Evolutionary conservation across 1,140 invertebrate genomes (phyloP), one percentile per base, ranked within the genome.

Genomic region (Archivesica marissinica): DNA sequence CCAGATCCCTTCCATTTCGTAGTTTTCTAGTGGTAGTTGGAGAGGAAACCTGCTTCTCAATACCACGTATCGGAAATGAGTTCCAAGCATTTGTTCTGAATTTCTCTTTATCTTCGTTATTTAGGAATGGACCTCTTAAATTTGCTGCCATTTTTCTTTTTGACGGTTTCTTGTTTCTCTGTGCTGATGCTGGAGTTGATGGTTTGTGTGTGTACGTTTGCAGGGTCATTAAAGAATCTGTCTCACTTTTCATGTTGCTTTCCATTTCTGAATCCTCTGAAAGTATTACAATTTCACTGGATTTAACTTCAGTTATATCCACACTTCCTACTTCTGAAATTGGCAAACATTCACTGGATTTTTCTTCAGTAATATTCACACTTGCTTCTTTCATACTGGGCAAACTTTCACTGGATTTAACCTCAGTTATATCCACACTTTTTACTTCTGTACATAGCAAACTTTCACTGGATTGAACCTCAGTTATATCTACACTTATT

Each of bases 81-180:
- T 30, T 68, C 78, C 78, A 81, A 33, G 66, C 44, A 35, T 3
- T 28, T 52, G 61, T 39, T 35, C 38, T 70, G 28, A 81, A 81
- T 38, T 54, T 70, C 56, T 81, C 78, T 33, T 44, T 68, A 25
- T 81, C 78, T 20, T 50, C 59, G 23, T 15, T 33, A 70, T 68
- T 66, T n/a, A 81, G 44, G 52, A 81, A 70, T 68, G 78, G 64
- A 44, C 33, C 78, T 23, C 7, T 74, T 13, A 54, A n/a, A 30
- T 64, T 59, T 44, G 33, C 54, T 59, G 64, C 79, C 28, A 35
- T 54, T 39, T 56, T 83, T 30, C 35, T 52, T 61, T 35, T 74
- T 4, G 30, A 52, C 17, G 68, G 35, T 61, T 61, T 83, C 30
- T 74, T 83, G 15, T 33, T 64, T 80, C 47, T 66, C 6, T 44